Percentiles rank a stretch among this genome's conserved stretches.
Conservation (phyloP, 1,140 invertebrate genomes). For the Drosophila bocqueti region DNA sequence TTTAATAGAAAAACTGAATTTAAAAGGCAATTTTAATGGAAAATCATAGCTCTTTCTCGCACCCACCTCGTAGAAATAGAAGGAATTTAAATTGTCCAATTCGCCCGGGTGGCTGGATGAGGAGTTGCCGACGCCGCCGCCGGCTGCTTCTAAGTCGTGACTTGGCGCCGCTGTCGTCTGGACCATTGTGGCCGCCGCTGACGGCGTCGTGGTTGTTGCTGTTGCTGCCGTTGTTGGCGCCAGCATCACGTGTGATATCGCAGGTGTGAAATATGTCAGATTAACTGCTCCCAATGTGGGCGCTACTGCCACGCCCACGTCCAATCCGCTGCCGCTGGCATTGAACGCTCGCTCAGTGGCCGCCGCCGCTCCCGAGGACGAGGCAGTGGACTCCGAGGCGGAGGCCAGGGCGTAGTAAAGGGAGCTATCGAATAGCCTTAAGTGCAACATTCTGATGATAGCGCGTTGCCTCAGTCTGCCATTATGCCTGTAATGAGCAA, state of each 20-base stretch:
- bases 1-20: conserved; percentile 56
- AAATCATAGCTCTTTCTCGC: conserved; percentile 4
- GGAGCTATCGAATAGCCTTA: conserved; percentile 73
- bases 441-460: conserved; percentile 58
- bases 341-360: conserved; percentile 29
- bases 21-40: background rate
- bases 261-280: conserved; percentile 78
- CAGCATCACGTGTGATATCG: conserved; percentile 76
- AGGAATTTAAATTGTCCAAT: conserved; percentile 77
- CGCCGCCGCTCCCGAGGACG: conserved; percentile 6
- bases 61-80: conserved; percentile 80
- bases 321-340: conserved; percentile 39
- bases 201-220: conserved; percentile 9
- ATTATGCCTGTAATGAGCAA: conserved; percentile 34
- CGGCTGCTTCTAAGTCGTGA: conserved; percentile 53
- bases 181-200: conserved; percentile 30
- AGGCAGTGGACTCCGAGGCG: conserved; percentile 20
- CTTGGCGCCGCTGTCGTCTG: conserved; percentile 65
- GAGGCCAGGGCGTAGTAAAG: conserved; percentile 62
- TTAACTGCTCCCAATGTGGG: conserved; percentile 52
- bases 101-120: conserved; percentile 50
- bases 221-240: conserved; percentile 56
- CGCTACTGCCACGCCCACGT: conserved; percentile 8
- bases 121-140: conserved; percentile 36
- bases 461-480: conserved; percentile 7